Evolutionary conservation across 2,113 vertebrate genomes (phyloP).

Genomic region (Telmatochromis bifrenatus): DNA sequence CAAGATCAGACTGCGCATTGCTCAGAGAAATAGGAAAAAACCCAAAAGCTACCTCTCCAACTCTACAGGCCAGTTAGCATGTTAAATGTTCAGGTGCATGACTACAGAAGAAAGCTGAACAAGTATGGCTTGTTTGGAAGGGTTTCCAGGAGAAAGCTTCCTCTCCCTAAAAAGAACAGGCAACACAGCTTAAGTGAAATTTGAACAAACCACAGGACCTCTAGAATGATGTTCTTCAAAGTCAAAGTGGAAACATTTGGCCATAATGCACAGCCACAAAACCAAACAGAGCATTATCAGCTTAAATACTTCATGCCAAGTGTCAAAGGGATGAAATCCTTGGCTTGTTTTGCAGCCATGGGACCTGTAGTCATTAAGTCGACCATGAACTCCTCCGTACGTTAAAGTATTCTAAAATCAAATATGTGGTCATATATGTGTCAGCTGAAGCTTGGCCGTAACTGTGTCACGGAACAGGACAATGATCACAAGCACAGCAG

Average conservation of each 20-base stretch:
- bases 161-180: neutral
- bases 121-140: neutral
- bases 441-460: neutral
- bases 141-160: neutral
- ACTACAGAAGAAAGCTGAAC: neutral
- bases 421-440: neutral
- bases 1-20: rapidly evolving
- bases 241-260: neutral
- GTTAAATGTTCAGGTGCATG: neutral
- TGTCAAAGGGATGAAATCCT: neutral
- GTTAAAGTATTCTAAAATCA: neutral
- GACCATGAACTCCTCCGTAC: neutral
- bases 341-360: neutral
- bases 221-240: neutral
- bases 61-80: neutral
- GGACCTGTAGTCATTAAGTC: neutral
- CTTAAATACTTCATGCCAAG: neutral
- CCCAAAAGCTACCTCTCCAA: neutral
- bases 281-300: neutral
- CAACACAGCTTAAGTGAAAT: neutral
- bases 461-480: neutral
- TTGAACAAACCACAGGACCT: neutral
- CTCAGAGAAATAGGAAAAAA: neutral
- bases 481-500: neutral
- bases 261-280: neutral